Evolutionary conservation across 64 coral and sea anemone genomes (phyloP), one percentile per base, ranked within the genome.

Genomic region (Dendrophyllia cribrosa): DNA sequence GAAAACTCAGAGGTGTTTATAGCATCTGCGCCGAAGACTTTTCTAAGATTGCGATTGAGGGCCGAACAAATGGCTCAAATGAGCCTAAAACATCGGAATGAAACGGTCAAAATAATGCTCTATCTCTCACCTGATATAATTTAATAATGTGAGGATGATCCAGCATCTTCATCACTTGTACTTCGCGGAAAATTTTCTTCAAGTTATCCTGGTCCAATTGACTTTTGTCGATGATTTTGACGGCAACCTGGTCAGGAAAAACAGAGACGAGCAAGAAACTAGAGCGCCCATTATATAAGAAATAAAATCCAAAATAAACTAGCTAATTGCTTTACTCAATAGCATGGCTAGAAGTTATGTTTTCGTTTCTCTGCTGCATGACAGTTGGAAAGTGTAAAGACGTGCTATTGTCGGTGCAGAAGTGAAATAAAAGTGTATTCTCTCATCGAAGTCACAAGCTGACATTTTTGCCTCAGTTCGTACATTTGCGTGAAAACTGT

Each of bases 161-260:
- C 83, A 99, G 72, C 89, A 91, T 74, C 78, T 99, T 99, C 97
- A 99, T 99, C 59, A 99, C 91, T 86, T 99, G 94, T 48, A 99
- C 94, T 96, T 99, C 97, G 64, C 97, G 91, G 87, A 91, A 96
- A 55, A 99, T 95, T 94, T 99, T 99, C 61, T 96, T 96, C 58
- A 96, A 91, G 87, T 99, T 99, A 61, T 99, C 97, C 58, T 86
- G 88, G 56, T 99, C 94, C 51, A 99, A 84, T 90, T 99, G 94
- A 49, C 88, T 99, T 75, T 99, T 99, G 81, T 99, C 97, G 61
- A 99, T 99, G 53, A 99, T 99, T 99, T 99, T 99, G 91, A 99
- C 91, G 77, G 97, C 97, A 66, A 99, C 97, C 97, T 99, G 80
- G 75, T 95, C 48, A 43, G 59, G 59, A 72, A n/a, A 68, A 83